Conservation (phyloP, 2,888 invertebrate genomes). For the Bedellia somnulentella region DNA sequence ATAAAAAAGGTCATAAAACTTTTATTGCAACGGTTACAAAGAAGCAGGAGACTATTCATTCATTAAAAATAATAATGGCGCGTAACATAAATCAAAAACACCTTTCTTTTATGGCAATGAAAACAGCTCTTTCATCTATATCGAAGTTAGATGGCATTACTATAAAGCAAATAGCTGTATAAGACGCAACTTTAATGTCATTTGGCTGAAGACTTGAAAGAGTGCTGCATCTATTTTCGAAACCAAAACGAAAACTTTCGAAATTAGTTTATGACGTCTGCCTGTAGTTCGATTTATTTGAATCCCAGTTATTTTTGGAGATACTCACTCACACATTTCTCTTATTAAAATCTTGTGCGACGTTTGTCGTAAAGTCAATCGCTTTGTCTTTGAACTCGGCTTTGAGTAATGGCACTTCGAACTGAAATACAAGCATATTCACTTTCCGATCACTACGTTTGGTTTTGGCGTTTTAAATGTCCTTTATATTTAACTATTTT, state of each 20-base stretch:
- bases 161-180: constrained; percentile 33
- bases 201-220: constrained; percentile 50
- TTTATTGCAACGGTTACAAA: no score
- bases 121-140: constrained; percentile 37
- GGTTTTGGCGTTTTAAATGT: constrained; percentile 4
- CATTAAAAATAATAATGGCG: no score
- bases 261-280: constrained; percentile 62
- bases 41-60: no score
- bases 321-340: constrained; percentile 30
- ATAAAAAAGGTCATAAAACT: no score
- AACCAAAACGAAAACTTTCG: constrained; percentile 57
- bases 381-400: constrained; percentile 32
- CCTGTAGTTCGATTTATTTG: constrained; percentile 61
- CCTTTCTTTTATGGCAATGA: constrained; percentile 34
- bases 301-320: constrained; percentile 57
- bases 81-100: constrained; percentile 46
- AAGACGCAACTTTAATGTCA: constrained; percentile 50
- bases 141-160: constrained; percentile 43
- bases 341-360: constrained; percentile 44
- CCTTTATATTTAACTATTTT: constrained; percentile 1
- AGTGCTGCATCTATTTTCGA: constrained; percentile 55
- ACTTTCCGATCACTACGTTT: background rate
- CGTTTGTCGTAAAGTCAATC: constrained; percentile 36
- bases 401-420: constrained; percentile 24
- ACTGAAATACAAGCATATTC: constrained; percentile 3